Evolutionary conservation across 2,888 invertebrate species (phyloP), one percentile per base, ranked within the genome.

Genomic region (Apotomis turbidana): DNA sequence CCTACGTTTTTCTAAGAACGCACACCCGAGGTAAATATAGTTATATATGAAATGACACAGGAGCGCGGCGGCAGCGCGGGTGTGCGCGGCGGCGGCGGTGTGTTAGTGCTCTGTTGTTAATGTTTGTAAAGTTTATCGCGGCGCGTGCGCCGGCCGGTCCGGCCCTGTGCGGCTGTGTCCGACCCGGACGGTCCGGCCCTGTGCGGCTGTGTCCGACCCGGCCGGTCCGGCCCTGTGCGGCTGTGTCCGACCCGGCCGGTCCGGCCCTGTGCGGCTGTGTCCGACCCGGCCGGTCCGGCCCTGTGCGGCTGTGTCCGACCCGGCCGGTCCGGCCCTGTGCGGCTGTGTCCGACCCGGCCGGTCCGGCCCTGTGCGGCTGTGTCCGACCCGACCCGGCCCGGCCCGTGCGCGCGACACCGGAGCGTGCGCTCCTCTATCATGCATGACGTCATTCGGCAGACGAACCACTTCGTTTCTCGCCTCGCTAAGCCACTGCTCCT

Each of bases 41-140:
- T n/a, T n/a, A n/a, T 6, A 6, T 6, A 41, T 5, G 6, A 41
- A 0, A 5, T 6, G 5, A 3, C 41, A 41, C 5, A 6, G 4
- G 41, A 6, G 41, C 41, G 5, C 41, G 41, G 41, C 41, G 41
- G 41, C 6, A 61, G 54, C 66, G 71, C 54, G 36, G 51, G 41
- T 41, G 41, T 41, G 41, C 3, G 46, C 59, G 15, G 8, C 67
- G 15, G 8, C 67, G 51, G 13, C 67, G 58, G 67, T 36, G 49
- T 13, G 71, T 15, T 76, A 74, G 77, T 81, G 81, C 82, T 81
- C 78, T 78, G 78, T 86, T 87, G 89, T 90, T 90, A 82, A 88
- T 76, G 87, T 89, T 90, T 90, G 81, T 76, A 88, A 86, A 90
- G 85, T 90, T 86, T 89, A 89, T 85, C 75, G 76, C 78, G 76